phyloP scores from a whole-genome alignment of 2,113 vertebrate species.

The Nymphicus hollandicus region DNA sequence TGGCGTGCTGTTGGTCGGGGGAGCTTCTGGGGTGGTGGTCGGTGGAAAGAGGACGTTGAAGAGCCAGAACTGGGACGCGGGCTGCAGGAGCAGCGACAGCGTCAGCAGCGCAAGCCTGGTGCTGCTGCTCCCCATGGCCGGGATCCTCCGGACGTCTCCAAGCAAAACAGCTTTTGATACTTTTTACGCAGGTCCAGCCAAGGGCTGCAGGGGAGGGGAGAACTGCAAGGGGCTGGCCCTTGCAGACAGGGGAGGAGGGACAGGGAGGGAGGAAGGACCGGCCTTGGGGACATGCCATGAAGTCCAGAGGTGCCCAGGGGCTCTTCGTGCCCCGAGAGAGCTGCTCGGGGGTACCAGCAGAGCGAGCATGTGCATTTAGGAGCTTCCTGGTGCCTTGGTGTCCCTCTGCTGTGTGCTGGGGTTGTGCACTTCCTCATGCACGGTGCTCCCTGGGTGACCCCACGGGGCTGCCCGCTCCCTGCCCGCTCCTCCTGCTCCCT shows the following conservation, averaged over 20 bases:
- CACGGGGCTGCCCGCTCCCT: accelerated
- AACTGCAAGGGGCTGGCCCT: constrained; percentile 41
- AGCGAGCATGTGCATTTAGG: accelerated
- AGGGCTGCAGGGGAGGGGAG: constrained; percentile 61
- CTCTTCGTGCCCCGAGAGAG: accelerated
- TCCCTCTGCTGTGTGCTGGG: not conserved
- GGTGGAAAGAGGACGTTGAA: constrained; percentile 64
- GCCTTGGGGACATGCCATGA: not conserved
- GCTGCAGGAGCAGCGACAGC: constrained; percentile 38
- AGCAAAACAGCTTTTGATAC: constrained; percentile 30
- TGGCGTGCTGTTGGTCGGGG: constrained; percentile 56
- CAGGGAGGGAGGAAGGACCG: constrained; percentile 32
- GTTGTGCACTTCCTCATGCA: not conserved
- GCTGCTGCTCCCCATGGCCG: constrained; percentile 28
- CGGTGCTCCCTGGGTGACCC: accelerated
- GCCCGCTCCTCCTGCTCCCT: not conserved
- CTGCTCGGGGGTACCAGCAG: accelerated
- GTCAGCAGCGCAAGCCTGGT: not conserved
- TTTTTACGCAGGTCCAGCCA: constrained; percentile 24
- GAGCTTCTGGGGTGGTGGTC: constrained; percentile 58
- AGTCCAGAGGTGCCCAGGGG: not conserved
- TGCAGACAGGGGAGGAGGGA: constrained; percentile 47
- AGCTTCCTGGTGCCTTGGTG: accelerated
- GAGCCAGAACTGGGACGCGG: constrained; percentile 55
- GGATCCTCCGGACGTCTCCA: not conserved